phyloP scores from a whole-genome alignment of 2,113 vertebrate species.

The Alethe diademata region DNA sequence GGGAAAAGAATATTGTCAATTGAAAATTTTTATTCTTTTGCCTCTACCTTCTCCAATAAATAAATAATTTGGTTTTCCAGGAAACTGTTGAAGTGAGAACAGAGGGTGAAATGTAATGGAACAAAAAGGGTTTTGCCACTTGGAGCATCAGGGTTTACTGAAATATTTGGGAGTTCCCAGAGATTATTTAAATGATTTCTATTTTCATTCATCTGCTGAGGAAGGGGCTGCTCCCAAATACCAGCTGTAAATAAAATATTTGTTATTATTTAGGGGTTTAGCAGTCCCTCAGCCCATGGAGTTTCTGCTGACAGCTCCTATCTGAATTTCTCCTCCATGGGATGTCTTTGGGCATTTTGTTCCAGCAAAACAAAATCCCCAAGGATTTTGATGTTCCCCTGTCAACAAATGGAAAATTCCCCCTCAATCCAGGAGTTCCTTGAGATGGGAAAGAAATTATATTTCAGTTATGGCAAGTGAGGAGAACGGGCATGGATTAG shows the following conservation, averaged over 20 bases:
- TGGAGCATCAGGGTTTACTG: background rate
- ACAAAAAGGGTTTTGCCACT: background rate
- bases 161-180: background rate
- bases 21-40: background rate
- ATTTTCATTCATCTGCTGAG: background rate
- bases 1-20: background rate
- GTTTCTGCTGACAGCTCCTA: background rate
- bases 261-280: background rate
- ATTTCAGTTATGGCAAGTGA: no score
- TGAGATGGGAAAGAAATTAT: background rate
- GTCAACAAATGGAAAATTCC: background rate
- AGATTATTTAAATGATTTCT: background rate
- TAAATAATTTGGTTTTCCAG: constrained; percentile 8
- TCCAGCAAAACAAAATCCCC: background rate
- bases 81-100: background rate
- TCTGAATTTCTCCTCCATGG: background rate
- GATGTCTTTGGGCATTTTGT: background rate
- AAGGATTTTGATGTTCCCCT: background rate
- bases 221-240: background rate
- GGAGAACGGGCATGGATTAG: no score
- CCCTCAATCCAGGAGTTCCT: rapidly evolving
- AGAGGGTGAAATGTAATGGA: background rate
- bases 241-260: background rate
- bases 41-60: background rate
- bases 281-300: background rate